These are phyloP conservation scores for Oreochromis spilurus DNA, from an alignment of 2,113 vertebrate species.

Conservation along the genomic window DNA sequence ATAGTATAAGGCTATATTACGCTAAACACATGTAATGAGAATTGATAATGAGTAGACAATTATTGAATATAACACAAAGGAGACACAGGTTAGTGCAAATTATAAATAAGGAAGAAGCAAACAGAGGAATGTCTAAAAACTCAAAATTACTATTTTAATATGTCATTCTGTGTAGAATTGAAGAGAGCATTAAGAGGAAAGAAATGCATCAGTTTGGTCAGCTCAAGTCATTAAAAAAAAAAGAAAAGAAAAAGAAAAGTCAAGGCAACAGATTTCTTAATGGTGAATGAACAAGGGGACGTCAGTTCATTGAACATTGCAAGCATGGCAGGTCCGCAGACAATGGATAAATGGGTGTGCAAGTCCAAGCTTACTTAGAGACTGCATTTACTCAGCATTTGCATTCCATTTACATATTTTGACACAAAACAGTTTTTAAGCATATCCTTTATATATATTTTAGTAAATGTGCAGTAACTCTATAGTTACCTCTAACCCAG, in stretches of 20 bases:
- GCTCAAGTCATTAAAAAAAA: neutral
- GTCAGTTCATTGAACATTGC: neutral
- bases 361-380: neutral
- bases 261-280: slow-evolving; percentile 15
- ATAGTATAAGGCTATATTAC: neutral
- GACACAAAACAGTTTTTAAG: neutral
- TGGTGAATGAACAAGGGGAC: slow-evolving; percentile 6
- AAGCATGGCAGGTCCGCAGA: neutral
- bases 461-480: neutral
- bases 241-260: neutral
- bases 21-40: neutral
- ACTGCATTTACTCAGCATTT: neutral
- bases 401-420: neutral
- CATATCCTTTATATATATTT: neutral
- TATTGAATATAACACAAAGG: neutral
- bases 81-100: neutral
- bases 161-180: neutral
- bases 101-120: neutral
- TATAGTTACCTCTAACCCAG: neutral
- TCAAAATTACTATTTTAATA: neutral
- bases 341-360: neutral
- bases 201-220: neutral
- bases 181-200: neutral
- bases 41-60: neutral
- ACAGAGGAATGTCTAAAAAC: neutral